phyloP scores from a whole-genome alignment of 2,113 vertebrate genomes.

The Nycticryphes semicollaris region DNA sequence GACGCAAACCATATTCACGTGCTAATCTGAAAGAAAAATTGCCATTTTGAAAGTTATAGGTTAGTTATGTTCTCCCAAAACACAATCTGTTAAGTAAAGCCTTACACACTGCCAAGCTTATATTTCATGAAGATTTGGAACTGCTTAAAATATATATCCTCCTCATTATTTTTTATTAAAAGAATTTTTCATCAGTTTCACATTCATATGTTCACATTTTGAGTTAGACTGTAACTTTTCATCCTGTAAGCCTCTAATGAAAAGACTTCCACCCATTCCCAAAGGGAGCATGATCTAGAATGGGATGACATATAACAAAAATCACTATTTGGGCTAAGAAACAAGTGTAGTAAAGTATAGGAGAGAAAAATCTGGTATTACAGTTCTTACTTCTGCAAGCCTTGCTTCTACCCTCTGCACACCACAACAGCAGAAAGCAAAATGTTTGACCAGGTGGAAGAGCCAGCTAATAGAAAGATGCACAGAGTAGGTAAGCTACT shows the following conservation, averaged over 20 bases:
- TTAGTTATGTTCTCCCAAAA: background rate
- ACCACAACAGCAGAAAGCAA: background rate
- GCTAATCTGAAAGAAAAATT: background rate
- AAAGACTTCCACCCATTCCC: conserved; percentile 53
- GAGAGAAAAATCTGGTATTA: background rate
- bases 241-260: conserved; percentile 34
- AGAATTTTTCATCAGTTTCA: conserved; percentile 33
- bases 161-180: conserved; percentile 30
- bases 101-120: background rate
- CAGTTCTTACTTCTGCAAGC: background rate
- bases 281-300: conserved; percentile 10
- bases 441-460: background rate
- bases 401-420: background rate
- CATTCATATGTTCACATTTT: conserved; percentile 40
- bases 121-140: background rate
- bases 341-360: background rate
- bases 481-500: background rate
- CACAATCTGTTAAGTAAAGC: background rate
- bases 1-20: background rate
- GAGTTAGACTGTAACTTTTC: conserved; percentile 24
- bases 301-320: background rate
- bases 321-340: background rate
- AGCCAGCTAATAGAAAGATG: background rate
- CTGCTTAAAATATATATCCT: background rate
- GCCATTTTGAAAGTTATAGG: background rate